Evolutionary conservation across 2,113 vertebrate genomes (phyloP).

Genomic region (Labeo rohita): DNA sequence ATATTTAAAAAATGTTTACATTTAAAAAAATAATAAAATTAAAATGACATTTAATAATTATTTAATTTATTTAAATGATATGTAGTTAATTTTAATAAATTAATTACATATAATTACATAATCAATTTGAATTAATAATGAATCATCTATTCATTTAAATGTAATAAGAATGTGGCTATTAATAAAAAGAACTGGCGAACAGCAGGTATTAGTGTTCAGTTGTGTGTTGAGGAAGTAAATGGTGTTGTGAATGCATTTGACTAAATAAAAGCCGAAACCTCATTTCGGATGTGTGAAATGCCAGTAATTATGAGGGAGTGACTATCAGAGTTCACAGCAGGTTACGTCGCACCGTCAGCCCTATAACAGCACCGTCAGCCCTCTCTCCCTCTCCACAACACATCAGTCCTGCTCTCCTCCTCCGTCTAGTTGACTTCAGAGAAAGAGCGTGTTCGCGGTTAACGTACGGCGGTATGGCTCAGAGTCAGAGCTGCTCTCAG

Average conservation of each 20-base stretch:
- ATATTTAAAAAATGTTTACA: too few relatives aligned
- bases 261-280: background rate
- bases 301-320: background rate
- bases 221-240: background rate
- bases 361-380: background rate
- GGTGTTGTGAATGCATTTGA: background rate
- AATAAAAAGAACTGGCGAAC: background rate
- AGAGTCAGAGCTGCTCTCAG: slow-evolving; percentile 43
- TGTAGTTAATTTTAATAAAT: too few relatives aligned
- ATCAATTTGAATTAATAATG: too few relatives aligned
- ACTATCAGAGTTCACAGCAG: background rate
- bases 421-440: background rate
- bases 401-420: background rate
- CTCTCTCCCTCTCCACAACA: background rate
- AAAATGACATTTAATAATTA: background rate
- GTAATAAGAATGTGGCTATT: background rate
- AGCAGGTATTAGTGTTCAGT: background rate
- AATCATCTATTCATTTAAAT: background rate
- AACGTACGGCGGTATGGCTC: slow-evolving; percentile 63
- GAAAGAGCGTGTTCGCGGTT: background rate
- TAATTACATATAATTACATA: too few relatives aligned
- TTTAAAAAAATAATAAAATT: too few relatives aligned
- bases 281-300: background rate
- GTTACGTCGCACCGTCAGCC: background rate
- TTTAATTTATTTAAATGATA: too few relatives aligned